Evolutionary conservation across 1,140 invertebrate genomes (phyloP).

Genomic region (Panagrolaimus sp.): DNA sequence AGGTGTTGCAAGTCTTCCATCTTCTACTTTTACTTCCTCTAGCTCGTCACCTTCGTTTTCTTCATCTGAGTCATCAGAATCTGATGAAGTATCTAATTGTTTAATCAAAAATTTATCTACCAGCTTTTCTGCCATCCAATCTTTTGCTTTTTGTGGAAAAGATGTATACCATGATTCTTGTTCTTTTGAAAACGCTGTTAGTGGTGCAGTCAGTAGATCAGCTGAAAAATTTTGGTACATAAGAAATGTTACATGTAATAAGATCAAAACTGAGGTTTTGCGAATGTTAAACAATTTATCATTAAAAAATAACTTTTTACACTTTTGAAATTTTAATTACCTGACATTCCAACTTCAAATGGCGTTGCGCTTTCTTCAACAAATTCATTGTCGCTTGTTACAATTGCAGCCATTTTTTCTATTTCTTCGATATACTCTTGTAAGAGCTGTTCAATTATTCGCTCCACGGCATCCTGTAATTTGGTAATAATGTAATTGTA

Average conservation of each 20-base stretch:
- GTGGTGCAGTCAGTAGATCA: conserved; percentile 44
- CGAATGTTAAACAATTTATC: no score
- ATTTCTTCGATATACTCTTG: conserved; percentile 54
- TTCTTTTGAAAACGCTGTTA: conserved; percentile 31
- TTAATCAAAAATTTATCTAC: conserved; percentile 34
- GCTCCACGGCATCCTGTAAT: conserved; percentile 41
- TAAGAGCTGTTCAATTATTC: conserved; percentile 42
- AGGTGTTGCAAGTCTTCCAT: no score
- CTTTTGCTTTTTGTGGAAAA: conserved; percentile 38
- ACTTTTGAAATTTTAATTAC: conserved; percentile 21
- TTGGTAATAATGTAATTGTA: not conserved
- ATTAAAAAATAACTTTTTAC: no score
- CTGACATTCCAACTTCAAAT: conserved; percentile 50
- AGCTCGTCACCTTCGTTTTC: conserved; percentile 22
- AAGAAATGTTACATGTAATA: no score
- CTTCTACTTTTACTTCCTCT: not conserved
- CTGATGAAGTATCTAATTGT: conserved; percentile 27
- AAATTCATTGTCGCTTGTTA: conserved; percentile 38
- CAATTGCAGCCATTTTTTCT: conserved; percentile 53
- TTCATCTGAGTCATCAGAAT: conserved; percentile 25
- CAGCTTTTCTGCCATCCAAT: conserved; percentile 46
- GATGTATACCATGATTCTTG: conserved; percentile 21
- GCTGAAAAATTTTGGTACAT: conserved; percentile 17
- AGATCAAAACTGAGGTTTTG: no score
- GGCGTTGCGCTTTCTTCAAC: conserved; percentile 46